Base-by-base conservation (phyloP, 2,113 vertebrate species). In the Sinocyclocheilus grahami region DNA sequence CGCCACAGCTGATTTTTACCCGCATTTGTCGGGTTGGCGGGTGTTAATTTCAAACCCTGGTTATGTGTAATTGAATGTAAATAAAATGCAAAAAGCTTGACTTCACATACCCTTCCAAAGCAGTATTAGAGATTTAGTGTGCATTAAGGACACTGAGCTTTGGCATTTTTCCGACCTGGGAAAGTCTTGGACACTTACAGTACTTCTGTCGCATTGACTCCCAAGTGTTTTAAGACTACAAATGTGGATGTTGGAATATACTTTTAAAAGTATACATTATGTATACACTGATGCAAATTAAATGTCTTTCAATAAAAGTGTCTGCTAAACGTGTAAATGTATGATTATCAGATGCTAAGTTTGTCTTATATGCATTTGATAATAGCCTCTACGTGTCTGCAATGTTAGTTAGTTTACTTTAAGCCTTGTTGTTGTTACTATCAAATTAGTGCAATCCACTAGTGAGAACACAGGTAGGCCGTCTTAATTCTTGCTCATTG, bases 381-480 rank as follows among this genome's bases (percentile, higher is more conserved):
- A 72, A n/a, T n/a, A 42, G 37, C 37, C 42, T 71, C 33, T 42
- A n/a, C 4, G 37, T 72, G 37, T 42, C 69, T 72, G 33, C 27
- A 76, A 48, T 76, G 42, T 74, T 42, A n/a, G 69, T 74, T 46
- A 75, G 22, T 75, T 75, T 76, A 76, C 5, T 48, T 76, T 46
- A 48, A 27, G n/a, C 42, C n/a, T 48, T 76, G 72, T 76, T 75
- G 37, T 46, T 76, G n/a, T 76, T 76, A 9, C 72, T 51, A 55
- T 78, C 76, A 33, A 78, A 78, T 55, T 33, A 78, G 76, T 18
- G 4, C 48, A 55, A 78, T 53, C 55, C 48, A 55, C 76, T 33
- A 78, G 48, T 78, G 76, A 78, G 51, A 78, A 78, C 48, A 77
- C 76, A 55, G 27, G 27, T 53, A 55, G 76, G 51, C 46, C 27